These are phyloP conservation scores for Malurus melanocephalus DNA, from an alignment of 2,113 vertebrate genomes.

Conservation along the genomic window DNA sequence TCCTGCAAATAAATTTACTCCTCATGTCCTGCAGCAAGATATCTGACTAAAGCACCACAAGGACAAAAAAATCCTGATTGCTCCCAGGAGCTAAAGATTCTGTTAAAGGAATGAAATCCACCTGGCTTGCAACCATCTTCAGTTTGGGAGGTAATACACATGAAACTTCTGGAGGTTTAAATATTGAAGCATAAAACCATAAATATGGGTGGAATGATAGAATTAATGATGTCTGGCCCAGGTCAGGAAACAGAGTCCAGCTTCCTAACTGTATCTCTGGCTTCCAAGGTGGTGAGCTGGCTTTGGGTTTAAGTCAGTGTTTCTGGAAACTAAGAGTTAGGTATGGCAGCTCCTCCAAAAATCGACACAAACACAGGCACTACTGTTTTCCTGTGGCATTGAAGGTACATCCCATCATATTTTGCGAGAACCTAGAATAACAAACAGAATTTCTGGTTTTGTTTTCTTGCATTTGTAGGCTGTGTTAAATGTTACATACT, in stretches of 20 bases:
- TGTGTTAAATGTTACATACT: slow-evolving; percentile 37
- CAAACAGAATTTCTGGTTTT: slow-evolving; percentile 28
- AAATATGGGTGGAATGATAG: background rate
- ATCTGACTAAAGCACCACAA: background rate
- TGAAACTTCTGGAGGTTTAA: background rate
- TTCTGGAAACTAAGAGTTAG: background rate
- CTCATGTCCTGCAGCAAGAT: background rate
- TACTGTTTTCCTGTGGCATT: background rate
- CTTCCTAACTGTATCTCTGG: background rate
- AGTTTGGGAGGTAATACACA: background rate
- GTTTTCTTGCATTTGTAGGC: slow-evolving; percentile 33
- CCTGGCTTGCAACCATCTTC: background rate
- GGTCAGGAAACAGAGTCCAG: background rate
- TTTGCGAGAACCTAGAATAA: background rate
- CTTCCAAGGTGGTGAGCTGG: background rate
- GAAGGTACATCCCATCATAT: background rate
- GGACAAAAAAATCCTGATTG: background rate
- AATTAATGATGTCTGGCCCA: background rate
- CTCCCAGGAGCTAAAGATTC: background rate
- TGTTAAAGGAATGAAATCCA: background rate
- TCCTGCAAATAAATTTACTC: background rate
- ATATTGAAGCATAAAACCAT: background rate
- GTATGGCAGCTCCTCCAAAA: background rate
- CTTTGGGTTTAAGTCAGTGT: background rate
- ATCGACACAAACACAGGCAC: background rate